Percentiles rank a stretch among this genome's conserved stretches.
Evolutionary conservation across 2,797 vertebrate species (phyloP).

Genomic region (Sciurus vulgaris): DNA sequence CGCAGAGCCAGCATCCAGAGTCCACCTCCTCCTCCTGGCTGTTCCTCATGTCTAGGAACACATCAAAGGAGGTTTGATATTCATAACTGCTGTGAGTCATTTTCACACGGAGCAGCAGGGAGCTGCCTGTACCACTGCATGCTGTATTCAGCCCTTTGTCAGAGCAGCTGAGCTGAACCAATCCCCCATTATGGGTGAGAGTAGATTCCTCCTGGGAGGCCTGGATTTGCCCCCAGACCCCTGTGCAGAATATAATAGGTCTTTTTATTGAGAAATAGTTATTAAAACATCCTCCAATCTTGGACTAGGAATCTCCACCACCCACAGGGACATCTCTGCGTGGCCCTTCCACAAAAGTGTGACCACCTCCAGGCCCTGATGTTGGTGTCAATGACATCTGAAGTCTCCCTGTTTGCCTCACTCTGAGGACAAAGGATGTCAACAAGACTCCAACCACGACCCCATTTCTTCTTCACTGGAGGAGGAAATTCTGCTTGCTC

Average conservation of each 20-base stretch:
- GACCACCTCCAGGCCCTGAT: constrained; percentile 16
- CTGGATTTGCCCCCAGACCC: constrained; percentile 69
- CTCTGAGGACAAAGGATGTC: constrained; percentile 55
- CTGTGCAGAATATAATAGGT: constrained; percentile 66
- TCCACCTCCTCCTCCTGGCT: constrained; percentile 49
- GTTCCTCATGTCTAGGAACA: constrained; percentile 69
- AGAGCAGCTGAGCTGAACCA: constrained; percentile 76
- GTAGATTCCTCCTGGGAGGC: constrained; percentile 73
- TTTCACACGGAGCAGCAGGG: constrained; percentile 71
- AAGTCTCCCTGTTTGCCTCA: not conserved
- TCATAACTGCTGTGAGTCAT: constrained; percentile 80
- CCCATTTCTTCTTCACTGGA: constrained; percentile 24
- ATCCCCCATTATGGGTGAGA: constrained; percentile 57
- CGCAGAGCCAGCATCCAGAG: constrained; percentile 52
- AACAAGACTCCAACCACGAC: not conserved
- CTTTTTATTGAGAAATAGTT: constrained; percentile 70
- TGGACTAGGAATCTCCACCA: constrained; percentile 14
- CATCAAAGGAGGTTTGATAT: constrained; percentile 82
- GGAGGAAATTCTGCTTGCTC: constrained; percentile 30
- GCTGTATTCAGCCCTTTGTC: constrained; percentile 72
- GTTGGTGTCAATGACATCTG: constrained; percentile 23
- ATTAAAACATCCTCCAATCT: constrained; percentile 71
- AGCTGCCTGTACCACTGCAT: constrained; percentile 28
- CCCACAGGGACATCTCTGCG: constrained; percentile 18
- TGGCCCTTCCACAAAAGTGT: constrained; percentile 28